Percentiles rank a stretch among this genome's conserved stretches.
These are phyloP conservation scores for Chrysina gloriosa DNA, from an alignment of 2,888 invertebrate species.

Conservation along the genomic window DNA sequence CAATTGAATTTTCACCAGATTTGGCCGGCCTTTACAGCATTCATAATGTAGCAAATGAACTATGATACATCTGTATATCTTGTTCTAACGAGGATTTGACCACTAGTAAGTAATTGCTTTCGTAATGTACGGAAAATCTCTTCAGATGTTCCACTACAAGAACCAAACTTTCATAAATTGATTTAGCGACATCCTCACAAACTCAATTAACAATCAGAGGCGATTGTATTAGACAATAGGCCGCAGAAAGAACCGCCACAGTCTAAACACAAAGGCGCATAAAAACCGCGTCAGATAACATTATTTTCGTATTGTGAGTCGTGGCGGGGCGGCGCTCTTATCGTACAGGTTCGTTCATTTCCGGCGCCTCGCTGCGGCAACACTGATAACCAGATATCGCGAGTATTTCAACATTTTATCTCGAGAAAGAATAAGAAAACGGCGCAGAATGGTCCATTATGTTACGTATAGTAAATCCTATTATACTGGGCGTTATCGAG, in stretches of 20 bases:
- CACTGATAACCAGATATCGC: conserved; percentile 67
- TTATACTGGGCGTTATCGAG: conserved; percentile 66
- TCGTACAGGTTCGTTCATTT: conserved; percentile 66
- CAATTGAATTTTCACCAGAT: too few species aligned
- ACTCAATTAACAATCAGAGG: conserved; percentile 64
- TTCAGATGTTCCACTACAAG: conserved; percentile 47
- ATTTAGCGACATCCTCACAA: conserved; percentile 60
- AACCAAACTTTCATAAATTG: conserved; percentile 58
- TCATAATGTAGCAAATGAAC: conserved; percentile 5
- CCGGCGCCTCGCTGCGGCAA: conserved; percentile 64
- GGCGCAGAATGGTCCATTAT: conserved; percentile 67
- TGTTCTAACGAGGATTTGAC: conserved; percentile 20
- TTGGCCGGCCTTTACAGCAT: too few species aligned
- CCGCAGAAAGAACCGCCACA: conserved; percentile 59
- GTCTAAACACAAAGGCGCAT: conserved; percentile 60
- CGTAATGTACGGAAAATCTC: conserved; percentile 42
- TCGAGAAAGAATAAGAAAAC: conserved; percentile 67
- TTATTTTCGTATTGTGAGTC: conserved; percentile 62
- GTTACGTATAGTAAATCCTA: conserved; percentile 67
- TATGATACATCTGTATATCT: conserved; percentile 22
- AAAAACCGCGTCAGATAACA: conserved; percentile 62
- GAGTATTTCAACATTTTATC: conserved; percentile 66
- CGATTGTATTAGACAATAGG: conserved; percentile 62
- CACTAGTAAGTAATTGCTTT: not conserved
- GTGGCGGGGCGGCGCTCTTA: conserved; percentile 60